Evolutionary conservation across 2,113 vertebrate species (phyloP).

Genomic region (Quiscalus mexicanus): DNA sequence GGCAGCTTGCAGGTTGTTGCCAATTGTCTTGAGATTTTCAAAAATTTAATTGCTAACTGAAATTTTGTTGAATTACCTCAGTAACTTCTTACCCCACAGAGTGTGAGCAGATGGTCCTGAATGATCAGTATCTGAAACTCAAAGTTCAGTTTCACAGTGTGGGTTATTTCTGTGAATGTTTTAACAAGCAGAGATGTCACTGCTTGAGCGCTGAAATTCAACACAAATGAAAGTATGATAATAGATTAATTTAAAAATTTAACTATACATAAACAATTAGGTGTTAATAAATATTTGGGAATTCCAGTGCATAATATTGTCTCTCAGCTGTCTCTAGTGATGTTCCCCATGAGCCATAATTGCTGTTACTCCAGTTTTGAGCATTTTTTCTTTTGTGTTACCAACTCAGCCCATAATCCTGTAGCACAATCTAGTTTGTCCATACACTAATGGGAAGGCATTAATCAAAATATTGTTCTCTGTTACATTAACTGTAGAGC

Average conservation of each 20-base stretch:
- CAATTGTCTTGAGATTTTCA: neutral
- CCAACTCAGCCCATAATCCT: neutral
- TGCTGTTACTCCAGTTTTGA: neutral
- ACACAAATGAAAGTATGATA: neutral
- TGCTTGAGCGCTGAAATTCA: neutral
- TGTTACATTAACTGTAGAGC: neutral
- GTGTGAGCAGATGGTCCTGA: neutral
- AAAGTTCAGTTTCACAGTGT: neutral
- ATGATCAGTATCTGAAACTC: neutral
- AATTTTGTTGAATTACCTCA: neutral
- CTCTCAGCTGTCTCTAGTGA: neutral
- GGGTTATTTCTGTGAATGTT: neutral
- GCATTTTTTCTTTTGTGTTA: neutral
- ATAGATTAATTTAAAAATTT: neutral
- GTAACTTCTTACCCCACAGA: neutral
- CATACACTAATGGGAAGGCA: conserved; percentile 1
- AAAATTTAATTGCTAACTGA: neutral
- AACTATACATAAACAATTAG: neutral
- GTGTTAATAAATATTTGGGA: neutral
- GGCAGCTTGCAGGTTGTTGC: neutral
- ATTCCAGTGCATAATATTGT: neutral
- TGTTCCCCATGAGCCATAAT: neutral
- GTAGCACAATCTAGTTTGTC: conserved; percentile 23
- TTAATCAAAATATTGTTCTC: conserved; percentile 45
- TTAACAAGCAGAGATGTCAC: neutral